Conservation (phyloP, 2,797 vertebrate species). For the Bovichtus diacanthus region DNA sequence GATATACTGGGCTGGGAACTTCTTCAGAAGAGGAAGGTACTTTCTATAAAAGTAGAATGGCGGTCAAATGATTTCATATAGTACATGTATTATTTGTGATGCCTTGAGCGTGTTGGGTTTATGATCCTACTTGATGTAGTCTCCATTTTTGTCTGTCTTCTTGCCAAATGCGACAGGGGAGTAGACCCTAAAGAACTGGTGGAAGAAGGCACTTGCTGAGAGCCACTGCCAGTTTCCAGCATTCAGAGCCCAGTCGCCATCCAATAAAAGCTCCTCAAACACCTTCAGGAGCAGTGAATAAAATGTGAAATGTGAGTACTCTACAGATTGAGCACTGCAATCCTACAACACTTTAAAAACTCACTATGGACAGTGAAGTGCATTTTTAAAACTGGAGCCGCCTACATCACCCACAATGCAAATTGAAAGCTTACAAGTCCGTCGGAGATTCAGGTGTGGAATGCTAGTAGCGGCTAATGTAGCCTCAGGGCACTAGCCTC, state of each 20-base stretch:
- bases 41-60: conserved; percentile 69
- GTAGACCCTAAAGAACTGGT: conserved; percentile 84
- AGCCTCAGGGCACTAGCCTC: background rate
- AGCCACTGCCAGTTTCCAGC: conserved; percentile 88
- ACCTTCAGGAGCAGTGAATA: conserved; percentile 60
- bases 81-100: fast-evolving
- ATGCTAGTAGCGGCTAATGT: background rate
- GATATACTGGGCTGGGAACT: conserved; percentile 82
- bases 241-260: conserved; percentile 85
- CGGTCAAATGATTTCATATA: fast-evolving
- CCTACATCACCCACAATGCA: background rate
- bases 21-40: conserved; percentile 84
- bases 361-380: fast-evolving
- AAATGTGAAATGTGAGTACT: background rate
- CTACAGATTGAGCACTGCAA: background rate
- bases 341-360: background rate
- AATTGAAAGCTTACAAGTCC: background rate
- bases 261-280: conserved; percentile 85
- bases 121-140: conserved; percentile 83
- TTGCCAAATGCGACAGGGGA: conserved; percentile 84
- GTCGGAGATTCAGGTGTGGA: background rate
- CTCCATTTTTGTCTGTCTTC: conserved; percentile 84
- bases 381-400: background rate
- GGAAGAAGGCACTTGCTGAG: conserved; percentile 87
- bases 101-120: background rate